Conservation (phyloP, 1,140 invertebrate genomes). For the Drosophila insularis region DNA sequence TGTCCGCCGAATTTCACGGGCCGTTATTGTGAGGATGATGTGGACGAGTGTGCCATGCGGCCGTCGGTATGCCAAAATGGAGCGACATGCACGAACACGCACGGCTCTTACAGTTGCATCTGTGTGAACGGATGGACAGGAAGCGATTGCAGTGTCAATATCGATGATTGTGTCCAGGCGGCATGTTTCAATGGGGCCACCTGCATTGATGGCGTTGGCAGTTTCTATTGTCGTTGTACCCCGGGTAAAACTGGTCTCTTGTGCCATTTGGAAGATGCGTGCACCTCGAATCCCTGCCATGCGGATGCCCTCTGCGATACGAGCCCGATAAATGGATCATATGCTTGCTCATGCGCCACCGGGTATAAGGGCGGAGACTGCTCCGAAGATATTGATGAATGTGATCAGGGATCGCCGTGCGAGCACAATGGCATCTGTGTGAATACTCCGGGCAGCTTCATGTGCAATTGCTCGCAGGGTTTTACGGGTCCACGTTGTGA, state of each 20-base stretch:
- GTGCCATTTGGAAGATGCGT: constrained; percentile 98
- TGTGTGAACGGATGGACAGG: constrained; percentile 98
- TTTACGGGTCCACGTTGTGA: constrained; percentile 96
- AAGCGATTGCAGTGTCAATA: constrained; percentile 94
- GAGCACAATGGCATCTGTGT: constrained; percentile 97
- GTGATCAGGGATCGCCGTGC: constrained; percentile 95
- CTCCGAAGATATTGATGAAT: constrained; percentile 97
- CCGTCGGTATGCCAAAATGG: constrained; percentile 96
- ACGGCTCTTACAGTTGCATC: constrained; percentile 96
- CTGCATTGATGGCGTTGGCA: constrained; percentile 96
- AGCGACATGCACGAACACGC: constrained; percentile 95
- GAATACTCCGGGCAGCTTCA: constrained; percentile 96
- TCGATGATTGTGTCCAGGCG: constrained; percentile 95
- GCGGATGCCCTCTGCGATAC: constrained; percentile 97
- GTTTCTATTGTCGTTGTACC: constrained; percentile 97
- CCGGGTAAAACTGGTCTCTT: constrained; percentile 96
- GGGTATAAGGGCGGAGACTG: constrained; percentile 96
- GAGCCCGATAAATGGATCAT: constrained; percentile 96
- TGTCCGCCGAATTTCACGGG: constrained; percentile 95
- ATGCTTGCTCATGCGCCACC: constrained; percentile 95
- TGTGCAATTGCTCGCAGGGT: constrained; percentile 95
- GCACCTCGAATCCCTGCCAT: constrained; percentile 97
- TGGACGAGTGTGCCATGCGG: constrained; percentile 90
- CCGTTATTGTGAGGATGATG: constrained; percentile 90
- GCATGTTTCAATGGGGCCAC: constrained; percentile 98